Evolutionary conservation across 2,888 invertebrate species (phyloP).

Genomic region (Synanthedon vespiformis): DNA sequence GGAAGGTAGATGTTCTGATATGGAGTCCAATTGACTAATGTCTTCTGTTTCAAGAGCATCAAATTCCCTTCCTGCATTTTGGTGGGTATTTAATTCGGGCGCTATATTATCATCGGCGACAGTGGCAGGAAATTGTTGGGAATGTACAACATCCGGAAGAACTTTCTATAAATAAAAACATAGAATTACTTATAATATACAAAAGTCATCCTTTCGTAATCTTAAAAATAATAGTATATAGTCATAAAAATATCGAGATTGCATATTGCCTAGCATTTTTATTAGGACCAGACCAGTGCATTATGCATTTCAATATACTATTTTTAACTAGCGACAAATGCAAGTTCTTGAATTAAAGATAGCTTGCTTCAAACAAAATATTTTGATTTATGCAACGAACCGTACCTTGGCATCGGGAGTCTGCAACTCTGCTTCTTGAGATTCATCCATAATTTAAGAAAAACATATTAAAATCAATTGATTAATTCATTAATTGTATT

Average conservation of each 20-base stretch:
- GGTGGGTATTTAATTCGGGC: neutral
- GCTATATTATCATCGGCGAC: conserved; percentile 21
- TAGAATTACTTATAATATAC: too few relatives aligned
- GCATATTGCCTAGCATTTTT: too few relatives aligned
- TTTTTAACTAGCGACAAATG: conserved; percentile 41
- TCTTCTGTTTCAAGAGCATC: conserved; percentile 20
- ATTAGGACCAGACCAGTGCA: conserved; percentile 10
- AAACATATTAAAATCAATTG: conserved; percentile 53
- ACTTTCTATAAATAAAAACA: conserved; percentile 60
- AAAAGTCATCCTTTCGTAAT: neutral
- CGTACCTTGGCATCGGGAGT: conserved; percentile 49
- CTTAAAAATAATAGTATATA: neutral
- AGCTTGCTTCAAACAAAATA: conserved; percentile 15
- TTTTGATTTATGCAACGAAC: conserved; percentile 6
- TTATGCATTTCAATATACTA: conserved; percentile 42
- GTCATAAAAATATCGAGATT: too few relatives aligned
- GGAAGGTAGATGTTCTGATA: conserved; percentile 57
- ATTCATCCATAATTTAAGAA: conserved; percentile 63
- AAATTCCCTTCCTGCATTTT: neutral
- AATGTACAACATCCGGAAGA: conserved; percentile 69
- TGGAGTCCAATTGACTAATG: conserved; percentile 46
- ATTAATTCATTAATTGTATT: conserved; percentile 40
- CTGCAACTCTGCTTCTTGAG: conserved; percentile 32
- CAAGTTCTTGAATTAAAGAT: conserved; percentile 32
- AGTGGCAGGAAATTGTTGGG: conserved; percentile 51